Conservation (phyloP, 2,888 invertebrate genomes). For the Orthosia gothica region DNA sequence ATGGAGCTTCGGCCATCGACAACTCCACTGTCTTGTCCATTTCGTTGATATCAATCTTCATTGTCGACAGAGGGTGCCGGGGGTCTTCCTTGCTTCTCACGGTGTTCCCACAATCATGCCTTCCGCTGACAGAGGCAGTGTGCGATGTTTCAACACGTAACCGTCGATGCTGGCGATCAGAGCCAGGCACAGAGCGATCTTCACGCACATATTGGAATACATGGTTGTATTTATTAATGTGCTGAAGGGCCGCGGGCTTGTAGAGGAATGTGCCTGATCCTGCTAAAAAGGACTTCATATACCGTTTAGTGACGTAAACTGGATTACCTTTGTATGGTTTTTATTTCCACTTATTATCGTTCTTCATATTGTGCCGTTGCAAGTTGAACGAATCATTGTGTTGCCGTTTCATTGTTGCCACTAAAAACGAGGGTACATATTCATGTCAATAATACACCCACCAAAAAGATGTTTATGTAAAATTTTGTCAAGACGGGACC, state of each 20-base stretch:
- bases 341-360: constrained; percentile 4
- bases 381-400: background rate
- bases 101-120: constrained; percentile 64
- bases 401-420: too few relatives aligned
- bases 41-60: constrained; percentile 57
- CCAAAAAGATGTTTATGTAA: too few relatives aligned
- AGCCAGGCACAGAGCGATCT: constrained; percentile 58
- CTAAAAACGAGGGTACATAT: too few relatives aligned
- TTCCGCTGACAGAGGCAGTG: constrained; percentile 58
- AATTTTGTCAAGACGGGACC: too few relatives aligned
- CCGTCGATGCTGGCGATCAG: constrained; percentile 62
- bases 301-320: constrained; percentile 39
- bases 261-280: constrained; percentile 17
- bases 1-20: constrained; percentile 22
- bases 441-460: too few relatives aligned
- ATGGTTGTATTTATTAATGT: constrained; percentile 61
- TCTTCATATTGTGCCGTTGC: constrained; percentile 5
- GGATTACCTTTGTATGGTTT: background rate
- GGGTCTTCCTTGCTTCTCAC: constrained; percentile 55
- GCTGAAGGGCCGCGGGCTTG: constrained; percentile 33
- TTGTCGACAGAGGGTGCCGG: constrained; percentile 36
- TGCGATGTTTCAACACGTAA: constrained; percentile 51
- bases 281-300: constrained; percentile 37
- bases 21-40: constrained; percentile 44
- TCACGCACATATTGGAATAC: constrained; percentile 63